Evolutionary conservation across 2,113 vertebrate species (phyloP), one percentile per base, ranked within the genome.

Genomic region (Trematocara marginatum): DNA sequence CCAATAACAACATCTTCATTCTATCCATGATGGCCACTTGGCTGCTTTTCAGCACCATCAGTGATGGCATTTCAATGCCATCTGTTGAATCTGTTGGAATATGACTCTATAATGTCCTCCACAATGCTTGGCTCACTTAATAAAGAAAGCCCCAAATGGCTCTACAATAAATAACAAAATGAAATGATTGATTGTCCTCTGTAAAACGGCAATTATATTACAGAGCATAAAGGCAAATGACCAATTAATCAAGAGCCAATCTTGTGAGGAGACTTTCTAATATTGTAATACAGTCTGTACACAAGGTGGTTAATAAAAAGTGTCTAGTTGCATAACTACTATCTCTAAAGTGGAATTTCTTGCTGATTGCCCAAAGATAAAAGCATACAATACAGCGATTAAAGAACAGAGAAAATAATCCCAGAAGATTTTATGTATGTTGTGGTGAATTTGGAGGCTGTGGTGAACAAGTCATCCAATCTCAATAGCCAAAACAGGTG

Each of bases 51-150:
- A 91, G 45, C 69, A 66, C 74, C 86, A 81, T 85, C 85, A 89
- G 82, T 35, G 12, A 84, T 64, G 84, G 79, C 88, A 83, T 80
- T 90, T 78, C 34, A 69, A 81, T 34, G 81, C 89, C 89, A 92
- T 92, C 91, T 93, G 89, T 85, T 89, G 90, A 88, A 89, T 90
- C 79, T 83, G 57, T 79, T 86, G 3, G 5, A 90, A 84, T 79
- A 76, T 47, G 40, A 80, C 69, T 89, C 56, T 71, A 59, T 90
- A 81, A 87, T 78, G 89, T 86, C 79, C 52, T 89, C 66, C 52
- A 80, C 40, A 80, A 47, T 71, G 49, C 88, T 89, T 69, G 76
- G 56, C 76, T 91, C 86, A 54, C 79, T 91, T 88, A 26, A 90
- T 74, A 89, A 84, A 79, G 10, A 54, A 81, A 88, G 12, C 59